Evolutionary conservation across 2,113 vertebrate genomes (phyloP).

Genomic region (Madoqua kirkii): DNA sequence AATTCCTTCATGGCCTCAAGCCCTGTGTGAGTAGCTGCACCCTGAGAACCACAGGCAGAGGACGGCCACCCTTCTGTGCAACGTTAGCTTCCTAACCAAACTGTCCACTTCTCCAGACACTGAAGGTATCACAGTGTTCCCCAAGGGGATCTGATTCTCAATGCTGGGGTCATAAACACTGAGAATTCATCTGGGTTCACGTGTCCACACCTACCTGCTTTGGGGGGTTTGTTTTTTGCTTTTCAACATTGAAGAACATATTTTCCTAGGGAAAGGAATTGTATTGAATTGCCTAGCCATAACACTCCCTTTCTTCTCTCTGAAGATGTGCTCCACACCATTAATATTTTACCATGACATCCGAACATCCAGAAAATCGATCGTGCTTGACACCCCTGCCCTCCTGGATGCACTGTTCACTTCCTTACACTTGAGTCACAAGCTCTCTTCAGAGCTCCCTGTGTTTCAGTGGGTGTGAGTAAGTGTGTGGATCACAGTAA

Average conservation of each 20-base stretch:
- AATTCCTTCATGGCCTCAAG: background rate
- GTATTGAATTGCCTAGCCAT: background rate
- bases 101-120: background rate
- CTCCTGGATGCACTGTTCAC: background rate
- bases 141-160: background rate
- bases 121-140: background rate
- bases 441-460: background rate
- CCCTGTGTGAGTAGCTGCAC: background rate
- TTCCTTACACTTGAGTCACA: background rate
- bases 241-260: background rate
- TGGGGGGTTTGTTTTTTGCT: background rate
- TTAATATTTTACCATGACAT: background rate
- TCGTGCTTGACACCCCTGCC: background rate
- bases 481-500: background rate
- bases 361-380: background rate
- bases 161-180: background rate
- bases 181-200: background rate
- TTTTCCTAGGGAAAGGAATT: background rate
- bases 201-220: background rate
- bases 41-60: background rate
- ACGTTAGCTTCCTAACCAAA: background rate
- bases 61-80: background rate
- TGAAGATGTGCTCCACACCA: background rate
- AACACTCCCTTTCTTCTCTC: background rate
- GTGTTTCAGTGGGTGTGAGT: background rate